Conservation (phyloP, 1,140 invertebrate species). For the Sminthurides bifidus region DNA sequence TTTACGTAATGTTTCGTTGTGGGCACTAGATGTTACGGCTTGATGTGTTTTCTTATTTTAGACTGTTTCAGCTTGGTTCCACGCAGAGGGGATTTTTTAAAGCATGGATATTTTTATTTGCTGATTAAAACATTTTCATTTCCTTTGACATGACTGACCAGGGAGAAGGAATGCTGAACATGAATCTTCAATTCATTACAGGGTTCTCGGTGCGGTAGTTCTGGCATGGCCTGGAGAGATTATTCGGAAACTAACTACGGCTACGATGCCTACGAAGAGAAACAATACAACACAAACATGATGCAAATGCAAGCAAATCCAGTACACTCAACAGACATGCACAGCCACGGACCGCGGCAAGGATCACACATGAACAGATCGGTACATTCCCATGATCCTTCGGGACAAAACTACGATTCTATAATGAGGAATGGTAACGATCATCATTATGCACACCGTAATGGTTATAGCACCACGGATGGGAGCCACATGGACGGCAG, state of each 20-base stretch:
- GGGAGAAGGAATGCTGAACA: too few species aligned
- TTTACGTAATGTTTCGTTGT: too few species aligned
- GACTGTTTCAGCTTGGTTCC: too few species aligned
- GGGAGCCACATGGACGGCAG: constrained; percentile 5
- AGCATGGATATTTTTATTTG: too few species aligned
- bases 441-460: background rate
- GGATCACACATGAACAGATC: too few species aligned
- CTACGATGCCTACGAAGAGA: constrained; percentile 31
- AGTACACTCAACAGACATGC: constrained; percentile 32
- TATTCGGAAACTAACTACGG: constrained; percentile 31
- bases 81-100: too few species aligned
- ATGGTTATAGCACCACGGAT: background rate
- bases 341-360: constrained; percentile 40
- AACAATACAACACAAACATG: constrained; percentile 14
- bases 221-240: constrained; percentile 30
- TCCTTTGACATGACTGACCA: too few species aligned
- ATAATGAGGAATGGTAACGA: background rate
- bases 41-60: too few species aligned
- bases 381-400: background rate
- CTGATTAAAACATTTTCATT: too few species aligned
- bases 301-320: constrained; percentile 22
- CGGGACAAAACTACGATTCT: background rate
- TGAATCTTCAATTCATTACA: too few species aligned
- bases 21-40: too few species aligned
- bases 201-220: constrained; percentile 24